Conservation (phyloP, 2,113 vertebrate genomes). For the Oostethus manadensis region DNA sequence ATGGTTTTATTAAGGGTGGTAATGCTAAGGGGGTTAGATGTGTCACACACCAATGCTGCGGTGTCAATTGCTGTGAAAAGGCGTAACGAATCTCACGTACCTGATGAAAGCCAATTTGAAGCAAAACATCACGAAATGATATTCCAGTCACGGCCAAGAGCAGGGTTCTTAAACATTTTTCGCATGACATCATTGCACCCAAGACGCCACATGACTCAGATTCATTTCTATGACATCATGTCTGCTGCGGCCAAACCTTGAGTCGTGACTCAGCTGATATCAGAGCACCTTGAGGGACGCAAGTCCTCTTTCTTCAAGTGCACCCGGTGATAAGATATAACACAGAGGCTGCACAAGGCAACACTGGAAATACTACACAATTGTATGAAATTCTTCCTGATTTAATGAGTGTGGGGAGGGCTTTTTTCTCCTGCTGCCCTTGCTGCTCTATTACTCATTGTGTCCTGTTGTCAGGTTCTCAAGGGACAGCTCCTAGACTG, state of each 20-base stretch:
- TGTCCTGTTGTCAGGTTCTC: conserved; percentile 47
- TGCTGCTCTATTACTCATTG: conserved; percentile 54
- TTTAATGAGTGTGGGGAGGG: conserved; percentile 39
- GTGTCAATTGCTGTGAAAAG: conserved; percentile 5
- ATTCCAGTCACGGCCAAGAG: conserved; percentile 13
- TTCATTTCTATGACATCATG: conserved; percentile 41
- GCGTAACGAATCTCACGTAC: conserved; percentile 4
- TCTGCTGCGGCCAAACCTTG: conserved; percentile 21
- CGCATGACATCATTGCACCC: conserved; percentile 44
- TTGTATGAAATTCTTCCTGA: conserved; percentile 15
- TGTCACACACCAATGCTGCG: conserved; percentile 1
- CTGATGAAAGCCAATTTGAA: conserved; percentile 6
- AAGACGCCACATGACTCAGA: conserved; percentile 29
- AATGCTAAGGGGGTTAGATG: neutral
- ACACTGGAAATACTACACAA: conserved; percentile 12
- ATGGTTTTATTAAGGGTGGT: neutral
- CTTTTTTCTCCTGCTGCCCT: conserved; percentile 32
- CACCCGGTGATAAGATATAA: conserved; percentile 12
- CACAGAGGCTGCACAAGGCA: conserved; percentile 24
- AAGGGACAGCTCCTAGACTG: conserved; percentile 50
- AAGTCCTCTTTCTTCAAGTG: conserved; percentile 28
- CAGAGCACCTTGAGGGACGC: conserved; percentile 24
- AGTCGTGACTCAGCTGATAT: conserved; percentile 21
- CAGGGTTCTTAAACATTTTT: conserved; percentile 17
- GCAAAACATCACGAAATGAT: conserved; percentile 7